Conservation (phyloP, 2,888 invertebrate genomes). For the Eurytoma californica region DNA sequence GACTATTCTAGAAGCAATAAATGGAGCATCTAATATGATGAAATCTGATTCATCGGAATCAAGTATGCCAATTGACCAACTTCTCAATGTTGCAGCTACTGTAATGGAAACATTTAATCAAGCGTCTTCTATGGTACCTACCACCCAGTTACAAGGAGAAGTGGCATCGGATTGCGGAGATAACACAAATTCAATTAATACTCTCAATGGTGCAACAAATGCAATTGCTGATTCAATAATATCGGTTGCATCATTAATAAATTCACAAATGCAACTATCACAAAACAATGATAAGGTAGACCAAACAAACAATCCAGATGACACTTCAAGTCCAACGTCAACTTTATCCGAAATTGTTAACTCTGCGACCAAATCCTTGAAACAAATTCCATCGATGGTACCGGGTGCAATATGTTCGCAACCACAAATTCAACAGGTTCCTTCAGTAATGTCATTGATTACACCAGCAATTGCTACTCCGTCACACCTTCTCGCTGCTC, state of each 20-base stretch:
- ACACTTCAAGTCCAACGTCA: neutral
- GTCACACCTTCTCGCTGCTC: neutral
- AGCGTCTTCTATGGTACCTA: neutral
- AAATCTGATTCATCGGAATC: neutral
- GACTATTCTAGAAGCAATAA: neutral
- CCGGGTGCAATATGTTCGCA: no score
- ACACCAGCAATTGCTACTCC: neutral
- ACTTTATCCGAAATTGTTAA: neutral
- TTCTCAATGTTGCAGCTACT: neutral
- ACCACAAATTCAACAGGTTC: no score
- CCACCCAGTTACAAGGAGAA: neutral
- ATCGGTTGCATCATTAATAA: conserved; percentile 9
- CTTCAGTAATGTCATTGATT: no score
- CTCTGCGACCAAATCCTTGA: conserved; percentile 24
- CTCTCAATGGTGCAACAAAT: neutral
- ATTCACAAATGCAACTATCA: conserved; percentile 11
- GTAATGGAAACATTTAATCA: neutral
- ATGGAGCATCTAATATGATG: neutral
- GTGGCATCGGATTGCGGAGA: neutral
- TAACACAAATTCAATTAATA: neutral
- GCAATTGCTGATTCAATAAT: conserved; percentile 8
- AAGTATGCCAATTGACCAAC: neutral
- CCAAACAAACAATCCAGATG: neutral
- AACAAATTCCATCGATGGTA: conserved; percentile 10
- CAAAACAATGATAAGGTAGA: neutral